Evolutionary conservation across 2,797 vertebrate species (phyloP).

Genomic region (Sebastes baramenuke): DNA sequence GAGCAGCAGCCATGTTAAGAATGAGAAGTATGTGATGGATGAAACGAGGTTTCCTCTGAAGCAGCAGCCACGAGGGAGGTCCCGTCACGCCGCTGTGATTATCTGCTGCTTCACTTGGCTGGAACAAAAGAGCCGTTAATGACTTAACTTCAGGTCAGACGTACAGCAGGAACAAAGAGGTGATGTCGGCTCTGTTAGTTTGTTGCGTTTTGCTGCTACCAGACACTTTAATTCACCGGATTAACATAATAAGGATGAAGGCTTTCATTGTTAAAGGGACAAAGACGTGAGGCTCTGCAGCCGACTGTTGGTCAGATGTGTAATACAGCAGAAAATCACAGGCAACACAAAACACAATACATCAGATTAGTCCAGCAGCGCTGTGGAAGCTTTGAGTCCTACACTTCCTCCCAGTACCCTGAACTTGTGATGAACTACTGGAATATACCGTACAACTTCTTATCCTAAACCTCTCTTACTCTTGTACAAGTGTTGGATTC

Average conservation of each 20-base stretch:
- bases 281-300: neutral
- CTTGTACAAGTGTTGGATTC: no score
- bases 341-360: neutral
- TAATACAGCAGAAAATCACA: neutral
- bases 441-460: no score
- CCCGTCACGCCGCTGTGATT: slow-evolving; percentile 37
- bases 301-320: neutral
- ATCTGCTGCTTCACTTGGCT: slow-evolving; percentile 38
- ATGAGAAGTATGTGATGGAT: slow-evolving; percentile 32
- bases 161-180: neutral
- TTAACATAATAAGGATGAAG: slow-evolving; percentile 19
- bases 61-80: slow-evolving; percentile 41
- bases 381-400: no score
- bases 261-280: neutral
- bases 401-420: no score
- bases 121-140: slow-evolving; percentile 49
- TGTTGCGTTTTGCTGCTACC: neutral
- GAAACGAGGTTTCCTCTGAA: neutral
- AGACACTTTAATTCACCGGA: slow-evolving; percentile 25
- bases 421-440: no score
- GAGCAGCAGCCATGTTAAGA: neutral
- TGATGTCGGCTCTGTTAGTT: neutral
- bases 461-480: no score
- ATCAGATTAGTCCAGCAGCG: no score
- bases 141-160: slow-evolving; percentile 32